Percentiles rank a stretch among this genome's conserved stretches.
Evolutionary conservation across 2,797 vertebrate genomes (phyloP).

Genomic region (Menidia menidia): DNA sequence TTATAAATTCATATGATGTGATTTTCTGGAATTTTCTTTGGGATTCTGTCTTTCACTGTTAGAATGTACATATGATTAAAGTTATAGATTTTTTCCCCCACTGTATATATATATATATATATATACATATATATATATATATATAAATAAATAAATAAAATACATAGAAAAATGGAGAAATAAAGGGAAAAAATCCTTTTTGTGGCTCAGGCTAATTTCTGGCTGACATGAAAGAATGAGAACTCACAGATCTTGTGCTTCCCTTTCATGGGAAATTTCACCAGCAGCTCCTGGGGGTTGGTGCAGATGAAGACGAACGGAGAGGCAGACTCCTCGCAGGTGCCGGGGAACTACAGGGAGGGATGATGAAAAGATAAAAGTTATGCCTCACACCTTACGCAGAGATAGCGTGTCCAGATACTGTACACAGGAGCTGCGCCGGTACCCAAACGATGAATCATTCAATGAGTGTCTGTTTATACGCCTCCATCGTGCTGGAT

Average conservation of each 20-base stretch:
- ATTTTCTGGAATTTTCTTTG: too few species aligned
- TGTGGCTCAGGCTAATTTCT: too few species aligned
- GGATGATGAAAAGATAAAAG: slow-evolving; percentile 42
- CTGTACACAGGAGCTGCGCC: slow-evolving; percentile 38
- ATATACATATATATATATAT: too few species aligned
- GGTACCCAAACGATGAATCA: slow-evolving; percentile 49
- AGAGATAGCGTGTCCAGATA: slow-evolving; percentile 22
- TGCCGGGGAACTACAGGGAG: slow-evolving; percentile 84
- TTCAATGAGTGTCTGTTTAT: slow-evolving; percentile 53
- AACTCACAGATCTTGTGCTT: slow-evolving; percentile 99
- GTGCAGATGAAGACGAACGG: slow-evolving; percentile 97
- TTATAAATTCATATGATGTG: too few species aligned
- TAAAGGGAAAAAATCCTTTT: neutral
- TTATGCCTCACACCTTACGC: slow-evolving; percentile 53
- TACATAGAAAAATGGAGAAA: slow-evolving; percentile 20
- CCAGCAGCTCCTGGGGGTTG: slow-evolving; percentile 93
- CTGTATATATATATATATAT: too few species aligned
- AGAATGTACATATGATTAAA: too few species aligned
- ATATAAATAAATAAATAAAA: neutral
- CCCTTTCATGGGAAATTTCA: slow-evolving; percentile 99
- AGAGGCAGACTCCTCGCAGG: slow-evolving; percentile 91
- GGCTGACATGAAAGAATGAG: slow-evolving; percentile 69
- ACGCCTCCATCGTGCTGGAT: slow-evolving; percentile 41
- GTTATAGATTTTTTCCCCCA: too few species aligned
- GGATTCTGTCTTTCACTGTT: too few species aligned